Conservation (phyloP, 2,113 vertebrate species). For the Neofelis nebulosa region DNA sequence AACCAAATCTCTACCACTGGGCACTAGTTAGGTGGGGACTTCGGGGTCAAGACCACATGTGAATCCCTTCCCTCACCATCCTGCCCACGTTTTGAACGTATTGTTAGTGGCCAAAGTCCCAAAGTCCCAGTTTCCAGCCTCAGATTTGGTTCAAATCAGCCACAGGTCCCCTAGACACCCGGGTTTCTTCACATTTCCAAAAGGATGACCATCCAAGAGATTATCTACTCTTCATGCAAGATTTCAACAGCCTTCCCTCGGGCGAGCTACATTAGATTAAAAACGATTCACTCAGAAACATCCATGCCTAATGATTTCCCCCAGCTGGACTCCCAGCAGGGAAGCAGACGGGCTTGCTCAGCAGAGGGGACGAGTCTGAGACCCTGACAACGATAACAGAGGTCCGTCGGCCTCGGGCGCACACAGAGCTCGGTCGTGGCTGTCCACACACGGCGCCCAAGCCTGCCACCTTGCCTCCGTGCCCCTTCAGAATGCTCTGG, state of each 20-base stretch:
- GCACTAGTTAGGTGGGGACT: background rate
- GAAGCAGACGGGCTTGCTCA: background rate
- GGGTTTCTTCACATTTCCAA: background rate
- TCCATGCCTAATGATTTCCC: background rate
- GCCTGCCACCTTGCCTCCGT: fast-evolving
- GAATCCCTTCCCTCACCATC: background rate
- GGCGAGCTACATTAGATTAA: background rate
- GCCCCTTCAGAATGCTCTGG: background rate
- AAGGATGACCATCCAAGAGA: background rate
- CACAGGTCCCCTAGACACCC: background rate
- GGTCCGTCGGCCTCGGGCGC: fast-evolving
- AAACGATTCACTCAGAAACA: background rate
- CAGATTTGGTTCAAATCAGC: background rate
- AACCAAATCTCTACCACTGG: background rate
- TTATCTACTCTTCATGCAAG: background rate
- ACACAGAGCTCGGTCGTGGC: fast-evolving
- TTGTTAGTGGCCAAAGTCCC: background rate
- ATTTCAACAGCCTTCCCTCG: background rate
- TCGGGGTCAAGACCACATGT: background rate
- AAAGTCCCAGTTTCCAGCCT: background rate
- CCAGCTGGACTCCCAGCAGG: background rate
- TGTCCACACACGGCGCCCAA: background rate
- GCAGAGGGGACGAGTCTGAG: fast-evolving
- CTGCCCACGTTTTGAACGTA: background rate
- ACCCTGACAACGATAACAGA: background rate